Percentiles rank a stretch among this genome's conserved stretches.
These are phyloP conservation scores for Chloroceryle aenea DNA, from an alignment of 2,113 vertebrate genomes.

Conservation along the genomic window DNA sequence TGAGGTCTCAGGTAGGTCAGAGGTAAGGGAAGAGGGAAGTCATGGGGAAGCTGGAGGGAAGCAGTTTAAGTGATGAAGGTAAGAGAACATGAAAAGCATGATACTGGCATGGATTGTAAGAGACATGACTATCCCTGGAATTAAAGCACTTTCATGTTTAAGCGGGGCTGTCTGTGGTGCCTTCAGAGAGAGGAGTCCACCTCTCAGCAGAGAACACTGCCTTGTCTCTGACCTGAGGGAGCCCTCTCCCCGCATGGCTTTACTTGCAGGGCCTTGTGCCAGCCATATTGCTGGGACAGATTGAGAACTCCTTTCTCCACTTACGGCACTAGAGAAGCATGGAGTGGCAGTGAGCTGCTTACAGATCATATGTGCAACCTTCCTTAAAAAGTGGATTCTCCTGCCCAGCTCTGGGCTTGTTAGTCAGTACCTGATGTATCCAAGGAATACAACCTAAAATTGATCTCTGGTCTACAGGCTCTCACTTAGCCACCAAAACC, in stretches of 20 bases:
- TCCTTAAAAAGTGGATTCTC: slow-evolving; percentile 16
- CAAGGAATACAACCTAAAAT: slow-evolving; percentile 36
- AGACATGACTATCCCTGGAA: slow-evolving; percentile 58
- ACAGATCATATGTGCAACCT: neutral
- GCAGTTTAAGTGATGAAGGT: slow-evolving; percentile 44
- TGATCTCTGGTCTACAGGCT: slow-evolving; percentile 46
- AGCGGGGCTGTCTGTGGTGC: neutral
- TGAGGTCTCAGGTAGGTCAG: neutral
- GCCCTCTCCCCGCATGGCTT: neutral
- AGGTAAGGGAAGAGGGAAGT: neutral
- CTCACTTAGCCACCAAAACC: slow-evolving; percentile 28
- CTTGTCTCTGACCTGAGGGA: neutral
- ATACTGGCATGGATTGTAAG: slow-evolving; percentile 63
- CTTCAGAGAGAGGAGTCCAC: neutral
- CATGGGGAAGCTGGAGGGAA: neutral
- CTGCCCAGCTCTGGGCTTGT: slow-evolving; percentile 11
- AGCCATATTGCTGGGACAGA: neutral
- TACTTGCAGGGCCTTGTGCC: slow-evolving; percentile 10
- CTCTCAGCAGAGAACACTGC: neutral
- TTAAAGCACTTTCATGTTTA: slow-evolving; percentile 31
- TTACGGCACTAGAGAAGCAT: slow-evolving; percentile 24
- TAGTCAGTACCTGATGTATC: slow-evolving; percentile 12
- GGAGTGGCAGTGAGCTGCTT: slow-evolving; percentile 6
- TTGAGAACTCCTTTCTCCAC: neutral
- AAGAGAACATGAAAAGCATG: slow-evolving; percentile 59